Conservation (phyloP, 2,888 invertebrate genomes). For the Tiphia femorata region DNA sequence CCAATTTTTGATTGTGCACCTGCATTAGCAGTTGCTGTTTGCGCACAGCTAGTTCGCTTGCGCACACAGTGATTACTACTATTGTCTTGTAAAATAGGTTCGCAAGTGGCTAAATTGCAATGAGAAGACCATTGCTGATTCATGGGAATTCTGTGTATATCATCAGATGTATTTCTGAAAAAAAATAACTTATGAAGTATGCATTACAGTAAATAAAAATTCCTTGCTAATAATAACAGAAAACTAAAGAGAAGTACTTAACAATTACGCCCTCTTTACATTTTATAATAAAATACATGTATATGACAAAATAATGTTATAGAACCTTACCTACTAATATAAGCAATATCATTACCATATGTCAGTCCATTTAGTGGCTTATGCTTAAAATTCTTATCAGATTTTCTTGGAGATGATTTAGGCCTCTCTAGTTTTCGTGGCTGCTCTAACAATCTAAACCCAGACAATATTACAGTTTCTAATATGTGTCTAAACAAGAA, state of each 20-base stretch:
- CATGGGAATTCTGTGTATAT: conserved; percentile 31
- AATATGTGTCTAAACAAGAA: neutral
- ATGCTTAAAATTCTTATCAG: conserved; percentile 34
- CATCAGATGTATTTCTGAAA: conserved; percentile 28
- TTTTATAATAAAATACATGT: neutral
- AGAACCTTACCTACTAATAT: conserved; percentile 14
- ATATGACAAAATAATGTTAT: neutral
- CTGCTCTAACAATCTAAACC: conserved; percentile 57
- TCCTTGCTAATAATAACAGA: too few relatives aligned
- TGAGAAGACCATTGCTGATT: conserved; percentile 66
- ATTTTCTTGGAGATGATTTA: conserved; percentile 50
- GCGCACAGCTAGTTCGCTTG: conserved; percentile 62
- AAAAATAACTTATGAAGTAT: neutral
- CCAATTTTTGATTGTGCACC: conserved; percentile 59
- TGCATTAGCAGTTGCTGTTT: conserved; percentile 52
- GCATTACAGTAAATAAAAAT: conserved; percentile 1
- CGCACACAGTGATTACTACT: conserved; percentile 34
- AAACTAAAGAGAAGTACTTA: too few relatives aligned
- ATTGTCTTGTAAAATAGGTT: conserved; percentile 24
- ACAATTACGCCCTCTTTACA: too few relatives aligned
- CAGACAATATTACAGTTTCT: conserved; percentile 4
- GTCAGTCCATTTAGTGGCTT: conserved; percentile 25
- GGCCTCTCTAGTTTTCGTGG: conserved; percentile 53
- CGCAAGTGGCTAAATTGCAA: conserved; percentile 57
- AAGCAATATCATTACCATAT: conserved; percentile 14